These are phyloP conservation scores for Neosalanx taihuensis DNA, from an alignment of 2,797 vertebrate species.

Conservation along the genomic window DNA sequence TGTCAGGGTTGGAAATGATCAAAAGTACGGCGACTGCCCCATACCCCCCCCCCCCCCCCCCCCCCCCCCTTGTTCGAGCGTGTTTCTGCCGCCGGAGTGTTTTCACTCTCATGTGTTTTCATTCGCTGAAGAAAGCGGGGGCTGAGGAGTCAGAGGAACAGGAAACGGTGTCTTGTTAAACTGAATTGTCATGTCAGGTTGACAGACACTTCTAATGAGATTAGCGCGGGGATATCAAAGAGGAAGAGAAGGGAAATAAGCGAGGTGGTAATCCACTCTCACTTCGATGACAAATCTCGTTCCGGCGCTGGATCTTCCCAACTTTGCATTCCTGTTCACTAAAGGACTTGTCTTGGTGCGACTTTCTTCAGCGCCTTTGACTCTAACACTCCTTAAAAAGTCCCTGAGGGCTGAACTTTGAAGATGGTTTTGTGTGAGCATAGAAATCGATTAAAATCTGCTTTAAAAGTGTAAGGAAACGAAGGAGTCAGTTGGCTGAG, in stretches of 20 bases:
- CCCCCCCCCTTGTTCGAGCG: constrained; percentile 52
- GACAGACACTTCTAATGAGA: constrained; percentile 74
- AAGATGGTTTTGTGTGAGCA: not conserved
- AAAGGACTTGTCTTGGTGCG: constrained; percentile 53
- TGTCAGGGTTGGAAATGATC: constrained; percentile 60
- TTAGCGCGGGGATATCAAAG: constrained; percentile 64
- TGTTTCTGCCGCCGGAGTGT: constrained; percentile 43
- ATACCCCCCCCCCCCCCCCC: no score
- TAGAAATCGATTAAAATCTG: not conserved
- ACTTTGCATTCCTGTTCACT: constrained; percentile 57
- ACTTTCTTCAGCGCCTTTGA: constrained; percentile 42
- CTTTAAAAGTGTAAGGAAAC: not conserved
- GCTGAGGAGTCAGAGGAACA: constrained; percentile 49
- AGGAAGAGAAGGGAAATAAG: constrained; percentile 64
- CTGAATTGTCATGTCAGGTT: constrained; percentile 65
- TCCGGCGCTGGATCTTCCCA: constrained; percentile 41
- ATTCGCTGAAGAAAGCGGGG: constrained; percentile 52
- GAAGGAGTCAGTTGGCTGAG: no score
- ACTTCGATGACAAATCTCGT: constrained; percentile 54
- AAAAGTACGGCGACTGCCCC: constrained; percentile 54
- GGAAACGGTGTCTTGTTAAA: constrained; percentile 66
- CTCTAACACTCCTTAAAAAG: constrained; percentile 34
- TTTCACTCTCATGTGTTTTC: constrained; percentile 70
- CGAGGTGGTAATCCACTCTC: constrained; percentile 58
- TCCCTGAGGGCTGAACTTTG: constrained; percentile 19